Evolutionary conservation across 2,113 vertebrate species (phyloP), one percentile per base, ranked within the genome.

Genomic region (Cynocephalus volans): DNA sequence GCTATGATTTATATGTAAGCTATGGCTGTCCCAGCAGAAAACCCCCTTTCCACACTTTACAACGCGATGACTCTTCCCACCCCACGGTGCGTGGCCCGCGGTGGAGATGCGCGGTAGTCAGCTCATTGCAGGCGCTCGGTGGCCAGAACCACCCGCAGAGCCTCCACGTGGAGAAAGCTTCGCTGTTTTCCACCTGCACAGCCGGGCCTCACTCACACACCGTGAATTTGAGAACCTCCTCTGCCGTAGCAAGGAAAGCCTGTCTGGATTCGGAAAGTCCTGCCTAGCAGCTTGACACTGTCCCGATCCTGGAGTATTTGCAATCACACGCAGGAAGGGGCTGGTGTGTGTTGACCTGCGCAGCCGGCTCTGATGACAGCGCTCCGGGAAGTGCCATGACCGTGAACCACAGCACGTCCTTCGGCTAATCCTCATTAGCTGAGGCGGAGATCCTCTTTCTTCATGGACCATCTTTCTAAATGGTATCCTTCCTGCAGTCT

Each of bases 311-410:
- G 50, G 70, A 84, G 75, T 76, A 10, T 97, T 90, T 96, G 96
- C 62, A 97, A 31, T 58, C 50, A 82, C 54, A 15, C 26, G 81
- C 65, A 88, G 88, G 93, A 97, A 96, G 96, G 84, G 87, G 7
- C 64, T 94, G 75, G 58, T 76, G 69, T 88, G 94, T 90, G 95
- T 83, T 83, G 92, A 90, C 8, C 64, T 94, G 79, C 75, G 83
- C 77, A 26, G 8, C 19, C 85, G 1, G 90, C 95, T 97, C 84
- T 26, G 31, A 64, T 98, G 98, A 96, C 81, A 96, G 86, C 88
- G 31, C 50, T 97, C 33, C 97, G 72, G 97, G 96, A 98, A 98
- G 95, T 92, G 73, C 79, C 41, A 0, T 72, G 90, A 98, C 56
- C 56, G 70, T 93, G 96, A 96, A 73, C 50, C 93, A 7, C 92